Evolutionary conservation across 2,113 vertebrate genomes (phyloP).

Genomic region (Odocoileus virginianus): DNA sequence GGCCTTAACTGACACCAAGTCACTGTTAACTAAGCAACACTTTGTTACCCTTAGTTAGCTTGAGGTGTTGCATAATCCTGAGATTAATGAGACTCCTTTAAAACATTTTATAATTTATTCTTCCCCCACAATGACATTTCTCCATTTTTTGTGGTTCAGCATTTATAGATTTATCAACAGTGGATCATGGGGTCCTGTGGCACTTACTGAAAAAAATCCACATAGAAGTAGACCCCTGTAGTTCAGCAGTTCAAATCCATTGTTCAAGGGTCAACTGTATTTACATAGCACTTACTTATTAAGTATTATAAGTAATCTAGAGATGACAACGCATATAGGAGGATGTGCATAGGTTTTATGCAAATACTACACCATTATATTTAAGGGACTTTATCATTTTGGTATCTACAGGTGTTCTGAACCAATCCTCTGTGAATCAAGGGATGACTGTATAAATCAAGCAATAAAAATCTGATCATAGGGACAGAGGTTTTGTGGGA

Average conservation of each 20-base stretch:
- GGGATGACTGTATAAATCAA: not conserved
- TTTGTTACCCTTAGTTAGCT: not conserved
- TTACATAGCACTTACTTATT: not conserved
- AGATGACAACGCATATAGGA: not conserved
- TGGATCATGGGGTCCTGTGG: not conserved
- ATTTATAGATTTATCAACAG: not conserved
- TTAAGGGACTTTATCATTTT: not conserved
- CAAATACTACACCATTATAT: not conserved
- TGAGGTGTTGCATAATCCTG: not conserved
- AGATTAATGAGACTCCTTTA: not conserved
- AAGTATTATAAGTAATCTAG: not conserved
- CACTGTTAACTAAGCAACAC: constrained; percentile 9
- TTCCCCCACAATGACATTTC: not conserved
- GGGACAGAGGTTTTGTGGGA: not conserved
- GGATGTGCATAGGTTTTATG: not conserved
- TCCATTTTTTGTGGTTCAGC: not conserved
- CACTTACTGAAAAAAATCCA: not conserved
- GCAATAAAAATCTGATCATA: not conserved
- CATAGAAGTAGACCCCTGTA: not conserved
- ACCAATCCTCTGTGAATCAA: not conserved
- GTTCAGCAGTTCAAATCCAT: not conserved
- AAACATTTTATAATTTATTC: constrained; percentile 14
- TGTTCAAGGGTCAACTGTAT: not conserved
- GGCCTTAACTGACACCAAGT: constrained; percentile 23
- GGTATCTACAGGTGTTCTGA: not conserved